phyloP scores from a whole-genome alignment of 2,888 invertebrate species.

The Crematogaster levior region DNA sequence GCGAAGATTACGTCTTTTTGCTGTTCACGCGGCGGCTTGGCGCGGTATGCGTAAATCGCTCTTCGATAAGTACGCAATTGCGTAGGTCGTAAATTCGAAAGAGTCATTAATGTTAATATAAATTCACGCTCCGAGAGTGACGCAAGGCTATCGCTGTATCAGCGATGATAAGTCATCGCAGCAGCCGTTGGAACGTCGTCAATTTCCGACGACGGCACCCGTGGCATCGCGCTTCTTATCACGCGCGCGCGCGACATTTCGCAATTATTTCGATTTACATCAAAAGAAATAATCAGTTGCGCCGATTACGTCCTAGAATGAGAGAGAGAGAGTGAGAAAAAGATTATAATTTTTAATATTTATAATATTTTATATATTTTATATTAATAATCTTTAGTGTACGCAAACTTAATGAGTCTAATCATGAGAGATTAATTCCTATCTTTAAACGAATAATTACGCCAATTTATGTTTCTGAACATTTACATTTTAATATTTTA shows the following conservation, averaged over 20 bases:
- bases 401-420: not conserved
- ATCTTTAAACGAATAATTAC: not conserved
- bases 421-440: not conserved
- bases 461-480: not conserved
- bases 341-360: not conserved
- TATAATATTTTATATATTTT: too few relatives aligned
- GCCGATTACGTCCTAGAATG: constrained; percentile 27
- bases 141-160: constrained; percentile 64
- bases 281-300: constrained; percentile 48
- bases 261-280: constrained; percentile 66
- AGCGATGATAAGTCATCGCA: constrained; percentile 63
- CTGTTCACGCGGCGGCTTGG: not conserved
- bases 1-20: constrained; percentile 7
- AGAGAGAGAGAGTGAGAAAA: not conserved
- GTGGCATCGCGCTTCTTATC: constrained; percentile 61
- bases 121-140: constrained; percentile 53
- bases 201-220: constrained; percentile 12
- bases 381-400: not conserved
- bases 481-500: too few relatives aligned
- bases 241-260: constrained; percentile 44
- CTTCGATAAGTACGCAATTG: constrained; percentile 58
- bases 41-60: constrained; percentile 1
- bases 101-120: constrained; percentile 36
- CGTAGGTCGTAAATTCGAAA: constrained; percentile 57
- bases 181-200: constrained; percentile 28